phyloP scores from a whole-genome alignment of 1,140 invertebrate genomes.

The Wasmannia auropunctata region DNA sequence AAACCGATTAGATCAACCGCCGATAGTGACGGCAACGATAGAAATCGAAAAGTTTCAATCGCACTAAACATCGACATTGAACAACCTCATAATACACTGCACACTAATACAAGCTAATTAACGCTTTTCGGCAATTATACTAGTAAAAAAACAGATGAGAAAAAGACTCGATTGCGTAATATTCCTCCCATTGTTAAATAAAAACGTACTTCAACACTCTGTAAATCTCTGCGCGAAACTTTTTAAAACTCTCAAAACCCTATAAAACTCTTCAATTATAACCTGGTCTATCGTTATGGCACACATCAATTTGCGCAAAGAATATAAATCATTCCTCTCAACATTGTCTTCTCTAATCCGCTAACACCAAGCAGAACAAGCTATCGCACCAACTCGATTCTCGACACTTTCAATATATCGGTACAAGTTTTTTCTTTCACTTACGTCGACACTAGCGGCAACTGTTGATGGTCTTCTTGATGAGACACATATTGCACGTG shows the following conservation, averaged over 20 bases:
- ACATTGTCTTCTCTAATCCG: not conserved
- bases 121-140: not conserved
- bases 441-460: conserved; percentile 85
- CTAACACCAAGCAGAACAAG: not conserved
- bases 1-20: not conserved
- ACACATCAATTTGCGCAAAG: not conserved
- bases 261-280: not conserved
- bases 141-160: not conserved
- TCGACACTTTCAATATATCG: not conserved
- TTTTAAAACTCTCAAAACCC: not conserved
- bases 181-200: not conserved
- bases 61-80: not conserved
- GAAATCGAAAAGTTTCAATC: not conserved
- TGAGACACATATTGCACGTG: conserved; percentile 93
- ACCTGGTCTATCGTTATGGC: not conserved
- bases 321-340: conserved; percentile 11
- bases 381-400: not conserved
- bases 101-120: not conserved
- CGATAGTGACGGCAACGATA: not conserved
- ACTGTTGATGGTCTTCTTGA: conserved; percentile 89
- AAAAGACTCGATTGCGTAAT: not conserved
- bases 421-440: conserved; percentile 5
- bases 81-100: not conserved
- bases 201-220: not conserved
- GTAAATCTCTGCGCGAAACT: not conserved